A percentile compares a stretch with the other conserved stretches of the same genome.
Evolutionary conservation across 2,888 invertebrate genomes (phyloP).

Genomic region (Prenolepis imparis): DNA sequence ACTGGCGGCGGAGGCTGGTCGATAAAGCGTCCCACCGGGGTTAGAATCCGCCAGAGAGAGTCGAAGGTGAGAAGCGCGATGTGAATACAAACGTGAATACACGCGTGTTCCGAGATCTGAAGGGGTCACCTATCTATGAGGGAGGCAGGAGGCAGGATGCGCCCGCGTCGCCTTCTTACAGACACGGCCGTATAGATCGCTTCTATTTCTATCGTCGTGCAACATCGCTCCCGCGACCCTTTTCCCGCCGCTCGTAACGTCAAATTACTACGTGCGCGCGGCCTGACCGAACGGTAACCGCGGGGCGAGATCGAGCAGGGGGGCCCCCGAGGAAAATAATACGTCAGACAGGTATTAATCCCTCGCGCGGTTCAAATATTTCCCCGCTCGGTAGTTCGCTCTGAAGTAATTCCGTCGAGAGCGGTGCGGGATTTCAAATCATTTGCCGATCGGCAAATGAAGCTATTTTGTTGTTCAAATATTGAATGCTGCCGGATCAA

Average conservation of each 20-base stretch:
- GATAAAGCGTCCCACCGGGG: conserved; percentile 70
- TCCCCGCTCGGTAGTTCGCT: conserved; percentile 52
- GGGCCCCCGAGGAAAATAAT: conserved; percentile 43
- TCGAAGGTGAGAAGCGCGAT: conserved; percentile 72
- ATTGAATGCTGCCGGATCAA: neutral
- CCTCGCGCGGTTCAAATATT: conserved; percentile 56
- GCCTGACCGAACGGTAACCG: conserved; percentile 55
- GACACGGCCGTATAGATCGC: conserved; percentile 59
- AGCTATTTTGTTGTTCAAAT: conserved; percentile 2
- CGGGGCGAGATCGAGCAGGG: conserved; percentile 30
- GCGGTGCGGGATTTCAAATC: conserved; percentile 14
- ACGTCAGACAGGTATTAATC: conserved; percentile 55
- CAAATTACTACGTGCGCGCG: conserved; percentile 68
- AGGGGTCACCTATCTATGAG: conserved; percentile 43
- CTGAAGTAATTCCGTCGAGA: conserved; percentile 38
- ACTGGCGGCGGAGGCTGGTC: conserved; percentile 66
- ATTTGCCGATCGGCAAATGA: conserved; percentile 42
- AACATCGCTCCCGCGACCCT: conserved; percentile 54
- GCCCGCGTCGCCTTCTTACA: conserved; percentile 38
- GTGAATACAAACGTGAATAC: conserved; percentile 60
- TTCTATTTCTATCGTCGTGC: conserved; percentile 71
- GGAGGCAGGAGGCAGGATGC: conserved; percentile 41
- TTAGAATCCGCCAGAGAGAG: conserved; percentile 74
- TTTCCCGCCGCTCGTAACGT: conserved; percentile 64
- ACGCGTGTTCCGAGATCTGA: conserved; percentile 62